Evolutionary conservation across 2,797 vertebrate genomes (phyloP).

Genomic region (Hirundo rustica): DNA sequence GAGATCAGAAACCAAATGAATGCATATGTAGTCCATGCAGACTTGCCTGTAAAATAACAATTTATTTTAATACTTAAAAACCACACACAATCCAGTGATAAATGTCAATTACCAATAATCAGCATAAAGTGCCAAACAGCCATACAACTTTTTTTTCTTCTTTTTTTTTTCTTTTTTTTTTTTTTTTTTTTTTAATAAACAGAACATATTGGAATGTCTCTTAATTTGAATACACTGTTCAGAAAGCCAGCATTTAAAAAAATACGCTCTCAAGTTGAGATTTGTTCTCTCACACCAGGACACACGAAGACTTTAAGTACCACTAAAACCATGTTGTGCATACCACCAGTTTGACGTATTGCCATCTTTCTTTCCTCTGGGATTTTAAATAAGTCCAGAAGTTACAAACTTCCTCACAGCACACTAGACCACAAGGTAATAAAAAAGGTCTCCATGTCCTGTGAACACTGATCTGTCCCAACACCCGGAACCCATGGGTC

Average conservation of each 20-base stretch:
- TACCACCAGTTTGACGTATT: slow-evolving; percentile 45
- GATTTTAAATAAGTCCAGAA: slow-evolving; percentile 29
- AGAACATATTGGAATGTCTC: slow-evolving; percentile 85
- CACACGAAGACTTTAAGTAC: slow-evolving; percentile 45
- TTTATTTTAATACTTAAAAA: slow-evolving; percentile 90
- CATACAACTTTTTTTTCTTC: slow-evolving; percentile 63
- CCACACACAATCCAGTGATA: slow-evolving; percentile 96
- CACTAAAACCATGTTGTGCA: slow-evolving; percentile 57
- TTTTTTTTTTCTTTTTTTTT: slow-evolving; percentile 63
- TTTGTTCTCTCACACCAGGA: slow-evolving; percentile 48
- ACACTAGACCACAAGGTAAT: slow-evolving; percentile 36
- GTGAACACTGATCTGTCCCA: neutral
- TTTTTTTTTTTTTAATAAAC: slow-evolving; percentile 78
- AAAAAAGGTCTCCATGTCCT: neutral
- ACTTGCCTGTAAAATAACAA: slow-evolving; percentile 93
- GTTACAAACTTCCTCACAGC: slow-evolving; percentile 39
- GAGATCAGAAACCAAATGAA: neutral
- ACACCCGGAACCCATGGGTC: neutral
- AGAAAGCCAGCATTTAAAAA: slow-evolving; percentile 70
- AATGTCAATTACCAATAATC: slow-evolving; percentile 96
- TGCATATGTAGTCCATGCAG: neutral
- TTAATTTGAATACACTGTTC: slow-evolving; percentile 68
- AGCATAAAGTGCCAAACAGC: slow-evolving; percentile 99
- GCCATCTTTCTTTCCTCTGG: neutral
- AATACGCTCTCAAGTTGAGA: slow-evolving; percentile 62